These are phyloP conservation scores for Mastacembelus armatus DNA, from an alignment of 2,797 vertebrate genomes.

Conservation along the genomic window DNA sequence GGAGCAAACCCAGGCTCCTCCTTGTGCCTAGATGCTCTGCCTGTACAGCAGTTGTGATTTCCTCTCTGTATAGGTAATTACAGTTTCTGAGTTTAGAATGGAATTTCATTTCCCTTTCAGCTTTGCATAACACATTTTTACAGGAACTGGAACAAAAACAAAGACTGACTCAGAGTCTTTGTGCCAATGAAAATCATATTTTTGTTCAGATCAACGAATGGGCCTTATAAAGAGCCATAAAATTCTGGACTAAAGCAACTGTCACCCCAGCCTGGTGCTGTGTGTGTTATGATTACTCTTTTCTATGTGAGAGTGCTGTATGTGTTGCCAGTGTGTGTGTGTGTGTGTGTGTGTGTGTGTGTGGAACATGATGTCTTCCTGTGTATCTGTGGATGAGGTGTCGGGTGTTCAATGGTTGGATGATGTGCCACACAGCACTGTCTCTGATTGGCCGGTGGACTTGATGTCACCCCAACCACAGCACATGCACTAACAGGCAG, in stretches of 20 bases:
- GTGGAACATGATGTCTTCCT: conserved; percentile 62
- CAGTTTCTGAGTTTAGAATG: conserved; percentile 52
- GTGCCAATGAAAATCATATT: conserved; percentile 57
- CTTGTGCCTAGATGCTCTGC: conserved; percentile 19
- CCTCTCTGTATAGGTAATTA: conserved; percentile 60
- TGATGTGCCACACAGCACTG: conserved; percentile 41
- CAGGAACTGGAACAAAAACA: conserved; percentile 64
- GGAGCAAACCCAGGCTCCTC: conserved; percentile 23
- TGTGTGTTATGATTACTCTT: conserved; percentile 53
- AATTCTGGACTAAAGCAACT: conserved; percentile 52
- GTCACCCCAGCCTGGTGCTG: conserved; percentile 33
- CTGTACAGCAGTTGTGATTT: conserved; percentile 26
- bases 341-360: too few relatives aligned
- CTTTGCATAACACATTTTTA: conserved; percentile 63
- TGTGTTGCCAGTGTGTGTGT: conserved; percentile 53
- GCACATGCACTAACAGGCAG: conserved; percentile 60
- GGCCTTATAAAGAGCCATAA: conserved; percentile 50
- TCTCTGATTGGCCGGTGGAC: conserved; percentile 74
- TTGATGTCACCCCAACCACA: conserved; percentile 75
- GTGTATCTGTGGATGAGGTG: conserved; percentile 42
- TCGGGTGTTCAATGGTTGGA: conserved; percentile 61
- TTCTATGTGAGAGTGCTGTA: conserved; percentile 42
- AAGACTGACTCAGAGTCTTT: conserved; percentile 48
- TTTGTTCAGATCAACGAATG: conserved; percentile 57
- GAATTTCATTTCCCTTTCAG: conserved; percentile 54